phyloP scores from a whole-genome alignment of 2,797 vertebrate species.

The Melanotaenia pygmaea region DNA sequence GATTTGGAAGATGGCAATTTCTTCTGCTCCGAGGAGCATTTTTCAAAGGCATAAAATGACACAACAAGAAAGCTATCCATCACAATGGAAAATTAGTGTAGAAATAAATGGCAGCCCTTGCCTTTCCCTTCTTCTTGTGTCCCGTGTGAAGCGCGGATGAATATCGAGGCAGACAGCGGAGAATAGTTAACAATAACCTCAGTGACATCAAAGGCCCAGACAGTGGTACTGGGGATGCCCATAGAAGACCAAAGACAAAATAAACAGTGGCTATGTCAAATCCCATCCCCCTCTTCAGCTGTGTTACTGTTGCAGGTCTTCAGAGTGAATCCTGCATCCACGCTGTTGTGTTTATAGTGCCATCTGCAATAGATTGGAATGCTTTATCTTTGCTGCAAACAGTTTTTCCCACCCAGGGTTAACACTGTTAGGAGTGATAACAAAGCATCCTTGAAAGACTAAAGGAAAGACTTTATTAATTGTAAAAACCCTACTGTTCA shows the following conservation, averaged over 20 bases:
- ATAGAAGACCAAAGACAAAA: constrained; percentile 73
- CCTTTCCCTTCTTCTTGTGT: constrained; percentile 52
- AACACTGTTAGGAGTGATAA: constrained; percentile 69
- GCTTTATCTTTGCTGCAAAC: constrained; percentile 76
- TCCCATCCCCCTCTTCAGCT: constrained; percentile 50
- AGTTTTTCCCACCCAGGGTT: constrained; percentile 68
- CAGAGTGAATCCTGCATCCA: constrained; percentile 56
- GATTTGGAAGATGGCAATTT: constrained; percentile 82
- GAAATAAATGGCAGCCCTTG: constrained; percentile 80
- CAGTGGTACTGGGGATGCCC: constrained; percentile 76
- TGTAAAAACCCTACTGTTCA: constrained; percentile 71
- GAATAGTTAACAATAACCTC: constrained; percentile 83
- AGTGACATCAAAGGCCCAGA: constrained; percentile 82
- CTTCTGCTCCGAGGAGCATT: constrained; percentile 83
- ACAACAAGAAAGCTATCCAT: constrained; percentile 87
- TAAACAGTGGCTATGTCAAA: constrained; percentile 72
- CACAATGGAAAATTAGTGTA: constrained; percentile 85
- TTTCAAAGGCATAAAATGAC: constrained; percentile 83
- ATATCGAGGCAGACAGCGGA: constrained; percentile 74
- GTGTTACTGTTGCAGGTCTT: constrained; percentile 56
- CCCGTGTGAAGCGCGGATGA: constrained; percentile 72
- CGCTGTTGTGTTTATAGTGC: constrained; percentile 61
- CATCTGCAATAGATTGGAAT: constrained; percentile 60
- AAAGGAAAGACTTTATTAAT: constrained; percentile 76
- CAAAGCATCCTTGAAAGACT: constrained; percentile 67